A percentile compares a stretch with the other conserved stretches of the same genome.
phyloP scores from a whole-genome alignment of 2,113 vertebrate species.

The Thinocorus orbignyianus region DNA sequence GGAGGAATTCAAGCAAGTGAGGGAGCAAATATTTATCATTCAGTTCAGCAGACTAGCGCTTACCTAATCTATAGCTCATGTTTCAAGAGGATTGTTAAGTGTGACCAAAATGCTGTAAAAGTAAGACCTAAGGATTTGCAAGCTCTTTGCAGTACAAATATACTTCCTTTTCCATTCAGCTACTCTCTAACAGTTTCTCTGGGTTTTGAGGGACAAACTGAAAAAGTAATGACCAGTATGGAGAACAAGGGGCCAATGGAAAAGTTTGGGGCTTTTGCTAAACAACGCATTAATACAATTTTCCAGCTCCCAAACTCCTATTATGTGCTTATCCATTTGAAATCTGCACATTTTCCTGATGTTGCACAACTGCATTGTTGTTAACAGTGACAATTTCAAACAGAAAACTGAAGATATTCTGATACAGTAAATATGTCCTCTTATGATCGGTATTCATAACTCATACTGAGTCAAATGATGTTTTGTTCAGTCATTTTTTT shows the following conservation, averaged over 20 bases:
- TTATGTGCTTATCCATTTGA: background rate
- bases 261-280: background rate
- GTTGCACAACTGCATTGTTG: background rate
- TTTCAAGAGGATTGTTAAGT: background rate
- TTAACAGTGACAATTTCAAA: background rate
- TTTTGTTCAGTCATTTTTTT: background rate
- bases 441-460: background rate
- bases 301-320: background rate
- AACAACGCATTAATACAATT: background rate
- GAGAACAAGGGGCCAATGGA: background rate
- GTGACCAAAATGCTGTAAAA: background rate
- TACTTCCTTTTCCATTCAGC: background rate
- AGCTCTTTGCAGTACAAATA: background rate
- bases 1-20: background rate
- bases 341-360: background rate
- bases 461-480: background rate
- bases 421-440: background rate
- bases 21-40: conserved; percentile 2
- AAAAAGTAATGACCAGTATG: background rate
- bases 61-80: background rate
- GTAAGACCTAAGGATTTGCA: background rate
- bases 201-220: background rate
- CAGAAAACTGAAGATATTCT: background rate
- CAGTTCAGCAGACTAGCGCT: background rate
- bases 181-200: background rate